Evolutionary conservation across 2,797 vertebrate species (phyloP).

Genomic region (Scleropages formosus): DNA sequence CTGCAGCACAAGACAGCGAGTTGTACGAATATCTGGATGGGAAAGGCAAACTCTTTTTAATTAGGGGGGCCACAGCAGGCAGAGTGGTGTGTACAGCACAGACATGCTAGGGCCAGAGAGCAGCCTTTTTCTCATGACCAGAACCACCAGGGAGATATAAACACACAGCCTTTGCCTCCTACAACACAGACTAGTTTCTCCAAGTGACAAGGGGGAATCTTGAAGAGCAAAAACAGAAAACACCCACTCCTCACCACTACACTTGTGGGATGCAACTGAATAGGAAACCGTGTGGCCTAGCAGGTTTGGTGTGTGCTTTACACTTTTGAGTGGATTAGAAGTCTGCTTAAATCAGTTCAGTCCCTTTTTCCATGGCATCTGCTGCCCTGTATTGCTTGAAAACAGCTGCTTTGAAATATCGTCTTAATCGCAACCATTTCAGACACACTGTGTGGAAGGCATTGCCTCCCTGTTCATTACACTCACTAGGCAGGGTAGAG

Average conservation of each 20-base stretch:
- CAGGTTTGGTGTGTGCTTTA: conserved; percentile 54
- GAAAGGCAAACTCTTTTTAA: background rate
- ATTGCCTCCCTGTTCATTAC: conserved; percentile 41
- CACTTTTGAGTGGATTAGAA: conserved; percentile 41
- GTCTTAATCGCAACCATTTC: conserved; percentile 51
- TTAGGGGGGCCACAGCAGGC: no score
- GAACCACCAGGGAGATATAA: background rate
- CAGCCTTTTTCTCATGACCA: background rate
- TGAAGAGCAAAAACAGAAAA: background rate
- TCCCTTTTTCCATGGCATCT: conserved; percentile 44
- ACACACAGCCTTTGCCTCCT: background rate
- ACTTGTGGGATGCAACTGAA: background rate
- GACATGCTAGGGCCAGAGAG: no score
- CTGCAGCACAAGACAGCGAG: background rate
- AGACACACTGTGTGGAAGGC: conserved; percentile 44
- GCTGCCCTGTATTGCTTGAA: conserved; percentile 45
- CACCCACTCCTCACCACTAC: background rate
- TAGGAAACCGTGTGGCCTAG: background rate
- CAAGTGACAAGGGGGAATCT: conserved; percentile 10
- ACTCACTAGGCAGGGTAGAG: conserved; percentile 48
- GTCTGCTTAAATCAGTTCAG: conserved; percentile 42
- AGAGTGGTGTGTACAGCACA: no score
- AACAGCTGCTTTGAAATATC: conserved; percentile 76
- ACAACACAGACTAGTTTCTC: background rate
- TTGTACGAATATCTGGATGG: background rate